A percentile compares a stretch with the other conserved stretches of the same genome.
These are phyloP conservation scores for Rhinolophus ferrumequinum DNA, from an alignment of 2,113 vertebrate genomes.

Conservation along the genomic window DNA sequence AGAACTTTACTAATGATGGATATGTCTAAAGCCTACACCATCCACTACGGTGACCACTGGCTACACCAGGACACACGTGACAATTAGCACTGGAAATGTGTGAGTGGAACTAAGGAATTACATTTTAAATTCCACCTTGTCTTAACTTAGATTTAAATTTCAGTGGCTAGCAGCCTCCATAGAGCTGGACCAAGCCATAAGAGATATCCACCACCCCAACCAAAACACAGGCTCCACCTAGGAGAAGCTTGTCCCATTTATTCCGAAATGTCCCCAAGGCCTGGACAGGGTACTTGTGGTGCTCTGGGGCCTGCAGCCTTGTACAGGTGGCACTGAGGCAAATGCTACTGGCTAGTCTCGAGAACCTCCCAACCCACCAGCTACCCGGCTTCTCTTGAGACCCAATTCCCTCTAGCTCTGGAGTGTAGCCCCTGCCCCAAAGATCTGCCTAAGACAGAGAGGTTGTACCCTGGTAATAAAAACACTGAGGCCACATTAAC, in stretches of 20 bases:
- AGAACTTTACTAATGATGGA: neutral
- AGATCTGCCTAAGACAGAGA: neutral
- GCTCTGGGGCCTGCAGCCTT: fast-evolving
- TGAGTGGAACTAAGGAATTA: neutral
- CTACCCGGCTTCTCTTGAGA: neutral
- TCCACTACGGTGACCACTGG: neutral
- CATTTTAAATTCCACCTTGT: neutral
- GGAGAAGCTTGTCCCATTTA: too few species aligned
- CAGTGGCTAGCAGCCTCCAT: fast-evolving
- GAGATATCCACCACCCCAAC: neutral
- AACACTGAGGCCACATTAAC: neutral
- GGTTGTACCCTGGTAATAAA: fast-evolving
- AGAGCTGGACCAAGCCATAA: fast-evolving
- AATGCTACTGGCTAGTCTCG: neutral
- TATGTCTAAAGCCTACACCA: neutral
- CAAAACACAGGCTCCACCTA: fast-evolving
- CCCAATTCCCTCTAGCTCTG: neutral
- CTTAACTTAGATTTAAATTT: neutral
- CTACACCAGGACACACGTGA: neutral
- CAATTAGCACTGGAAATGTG: neutral
- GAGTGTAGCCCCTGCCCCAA: neutral
- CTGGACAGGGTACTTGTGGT: neutral
- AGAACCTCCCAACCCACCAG: neutral
- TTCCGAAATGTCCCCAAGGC: neutral
- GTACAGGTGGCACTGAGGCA: neutral